A percentile compares a stretch with the other conserved stretches of the same genome.
These are phyloP conservation scores for Cottus gobio DNA, from an alignment of 2,113 vertebrate genomes.

Conservation along the genomic window DNA sequence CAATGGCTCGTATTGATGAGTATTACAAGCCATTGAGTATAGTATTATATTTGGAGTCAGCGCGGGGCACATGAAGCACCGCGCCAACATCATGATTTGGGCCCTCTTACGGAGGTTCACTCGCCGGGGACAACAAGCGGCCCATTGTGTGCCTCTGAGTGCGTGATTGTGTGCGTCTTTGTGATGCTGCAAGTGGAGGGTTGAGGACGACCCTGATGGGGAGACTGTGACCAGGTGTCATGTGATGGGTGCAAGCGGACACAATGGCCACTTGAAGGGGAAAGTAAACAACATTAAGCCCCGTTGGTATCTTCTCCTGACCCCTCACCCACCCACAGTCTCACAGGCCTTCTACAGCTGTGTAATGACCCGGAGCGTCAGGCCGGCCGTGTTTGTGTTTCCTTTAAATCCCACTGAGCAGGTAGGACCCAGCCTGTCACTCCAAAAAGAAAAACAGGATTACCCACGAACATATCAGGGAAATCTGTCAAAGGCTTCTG, in stretches of 20 bases:
- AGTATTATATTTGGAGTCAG: not conserved
- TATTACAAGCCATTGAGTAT: no score
- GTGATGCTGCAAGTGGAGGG: conserved; percentile 43
- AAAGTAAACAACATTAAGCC: conserved; percentile 62
- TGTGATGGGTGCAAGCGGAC: conserved; percentile 60
- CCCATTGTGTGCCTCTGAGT: conserved; percentile 61
- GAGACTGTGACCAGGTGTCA: conserved; percentile 74
- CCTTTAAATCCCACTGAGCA: not conserved
- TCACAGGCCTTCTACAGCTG: not conserved
- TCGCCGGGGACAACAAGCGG: conserved; percentile 56
- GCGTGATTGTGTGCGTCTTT: conserved; percentile 40
- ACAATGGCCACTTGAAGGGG: conserved; percentile 67
- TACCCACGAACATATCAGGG: not conserved
- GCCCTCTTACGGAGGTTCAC: conserved; percentile 31
- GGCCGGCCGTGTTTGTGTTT: conserved; percentile 1
- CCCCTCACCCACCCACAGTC: conserved; percentile 6
- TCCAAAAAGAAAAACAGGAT: not conserved
- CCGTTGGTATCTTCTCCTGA: conserved; percentile 12
- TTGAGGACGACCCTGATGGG: conserved; percentile 59
- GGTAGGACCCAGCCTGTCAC: not conserved
- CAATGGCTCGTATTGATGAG: conserved; percentile 48
- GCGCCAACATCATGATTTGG: conserved; percentile 34
- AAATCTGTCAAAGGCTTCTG: not conserved
- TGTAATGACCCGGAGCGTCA: not conserved
- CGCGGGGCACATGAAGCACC: conserved; percentile 11